These are phyloP conservation scores for Blennius ocellaris DNA, from an alignment of 2,113 vertebrate genomes.

Conservation along the genomic window DNA sequence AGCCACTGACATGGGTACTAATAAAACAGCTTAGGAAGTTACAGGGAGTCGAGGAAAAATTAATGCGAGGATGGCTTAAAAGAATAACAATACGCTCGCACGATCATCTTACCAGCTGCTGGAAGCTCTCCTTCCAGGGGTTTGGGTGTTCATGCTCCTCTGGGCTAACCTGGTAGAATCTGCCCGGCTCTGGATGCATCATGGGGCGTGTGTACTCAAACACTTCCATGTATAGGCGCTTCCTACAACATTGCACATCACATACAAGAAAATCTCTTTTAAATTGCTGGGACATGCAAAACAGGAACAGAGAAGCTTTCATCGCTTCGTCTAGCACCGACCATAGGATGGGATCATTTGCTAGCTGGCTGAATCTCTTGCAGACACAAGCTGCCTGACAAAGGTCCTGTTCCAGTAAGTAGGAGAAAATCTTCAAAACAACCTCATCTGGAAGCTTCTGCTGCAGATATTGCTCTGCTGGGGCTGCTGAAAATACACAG, in stretches of 20 bases:
- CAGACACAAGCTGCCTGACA: constrained; percentile 99
- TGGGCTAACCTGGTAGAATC: constrained; percentile 98
- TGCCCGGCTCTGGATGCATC: constrained; percentile 99
- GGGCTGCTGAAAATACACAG: constrained; percentile 87
- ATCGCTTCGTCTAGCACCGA: constrained; percentile 74
- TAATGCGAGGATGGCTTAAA: background rate
- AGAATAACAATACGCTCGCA: too few species aligned
- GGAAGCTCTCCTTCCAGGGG: constrained; percentile 99
- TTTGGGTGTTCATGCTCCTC: constrained; percentile 99
- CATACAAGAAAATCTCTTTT: constrained; percentile 4
- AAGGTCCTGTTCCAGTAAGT: constrained; percentile 97
- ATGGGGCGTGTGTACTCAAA: constrained; percentile 99
- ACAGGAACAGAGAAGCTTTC: background rate
- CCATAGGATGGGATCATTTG: constrained; percentile 99
- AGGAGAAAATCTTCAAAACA: constrained; percentile 99
- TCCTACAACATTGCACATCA: constrained; percentile 82
- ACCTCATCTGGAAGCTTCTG: constrained; percentile 99
- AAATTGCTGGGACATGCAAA: background rate
- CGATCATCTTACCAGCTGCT: constrained; percentile 90
- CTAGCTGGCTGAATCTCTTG: constrained; percentile 98
- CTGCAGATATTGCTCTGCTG: constrained; percentile 99
- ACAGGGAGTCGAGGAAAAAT: background rate
- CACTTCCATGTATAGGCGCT: constrained; percentile 98
- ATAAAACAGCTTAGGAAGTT: too few species aligned
- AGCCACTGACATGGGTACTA: too few species aligned